Evolutionary conservation across 2,797 vertebrate genomes (phyloP), one percentile per base, ranked within the genome.

Genomic region (Rhinella marina): DNA sequence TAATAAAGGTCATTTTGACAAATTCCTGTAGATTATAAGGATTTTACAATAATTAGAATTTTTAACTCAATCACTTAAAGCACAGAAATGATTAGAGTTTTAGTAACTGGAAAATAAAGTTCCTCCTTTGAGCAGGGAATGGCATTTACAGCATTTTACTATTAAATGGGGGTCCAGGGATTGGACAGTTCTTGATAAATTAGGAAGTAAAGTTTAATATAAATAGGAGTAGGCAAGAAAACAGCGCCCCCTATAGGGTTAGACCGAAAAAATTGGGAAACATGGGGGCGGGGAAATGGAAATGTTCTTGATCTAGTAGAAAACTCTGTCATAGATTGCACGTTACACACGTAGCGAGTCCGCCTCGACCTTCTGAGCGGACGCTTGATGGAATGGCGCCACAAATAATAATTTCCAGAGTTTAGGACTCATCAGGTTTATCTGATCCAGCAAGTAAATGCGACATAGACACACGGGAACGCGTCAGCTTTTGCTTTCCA

Each of bases 381-480:
- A 48, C 2, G 70, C 8, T 73, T 41, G 70, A 76, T 52, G 73
- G 48, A 54, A 0, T 2, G 19, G 19, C 50, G 21, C 23, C 48
- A 54, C 2, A 25, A 25, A 25, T 77, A 52, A 54, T 54, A n/a
- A 77, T 77, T 54, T n/a, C 48, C 73, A 77, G 23, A 54, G 73
- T 25, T 77, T 52, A 21, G 66, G 66, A 25, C 83, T 61, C 72
- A 59, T 54, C 70, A 76, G 73, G 73, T 76, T 62, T 78, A 57
- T 82, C 17, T 41, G 50, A 59, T 89, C 88, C 88, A 89, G 85
- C 88, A 86, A 86, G 27, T 82, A 32, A 86, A 68, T 86, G 61
- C 54, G 27, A 59, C 70, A 59, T 29, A 82, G 16, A 86, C 57
- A 78, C 25, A 78, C 12, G 12, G 29, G 76, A 77, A 27, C 32